Conservation (phyloP, 1,140 invertebrate genomes). For the Drosophila tropicalis region DNA sequence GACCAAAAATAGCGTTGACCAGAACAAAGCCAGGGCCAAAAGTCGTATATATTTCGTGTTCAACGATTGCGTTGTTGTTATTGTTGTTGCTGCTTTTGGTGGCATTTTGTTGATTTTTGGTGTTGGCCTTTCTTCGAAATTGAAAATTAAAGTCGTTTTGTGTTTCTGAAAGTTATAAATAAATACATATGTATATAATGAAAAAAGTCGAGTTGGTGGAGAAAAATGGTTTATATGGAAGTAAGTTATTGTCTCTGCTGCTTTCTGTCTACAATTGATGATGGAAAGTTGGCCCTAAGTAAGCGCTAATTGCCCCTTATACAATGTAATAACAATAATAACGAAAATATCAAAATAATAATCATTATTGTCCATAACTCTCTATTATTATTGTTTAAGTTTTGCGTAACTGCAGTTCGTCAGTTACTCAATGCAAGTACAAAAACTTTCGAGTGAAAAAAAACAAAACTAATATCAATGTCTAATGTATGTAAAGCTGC, state of each 20-base stretch:
- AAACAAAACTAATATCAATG: neutral
- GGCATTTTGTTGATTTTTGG: slow-evolving; percentile 17
- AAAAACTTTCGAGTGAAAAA: slow-evolving; percentile 49
- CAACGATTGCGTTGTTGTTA: slow-evolving; percentile 31
- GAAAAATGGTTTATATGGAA: neutral
- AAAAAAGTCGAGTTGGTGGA: neutral
- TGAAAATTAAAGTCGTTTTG: slow-evolving; percentile 26
- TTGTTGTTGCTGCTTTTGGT: slow-evolving; percentile 20
- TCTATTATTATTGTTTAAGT: slow-evolving; percentile 56
- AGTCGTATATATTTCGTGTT: slow-evolving; percentile 52
- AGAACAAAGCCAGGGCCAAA: slow-evolving; percentile 62
- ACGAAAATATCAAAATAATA: slow-evolving; percentile 15
- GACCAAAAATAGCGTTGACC: slow-evolving; percentile 66
- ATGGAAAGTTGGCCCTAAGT: slow-evolving; percentile 55
- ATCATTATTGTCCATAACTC: slow-evolving; percentile 29
- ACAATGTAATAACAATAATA: slow-evolving; percentile 40
- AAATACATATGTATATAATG: slow-evolving; percentile 5
- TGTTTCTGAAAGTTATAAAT: slow-evolving; percentile 49
- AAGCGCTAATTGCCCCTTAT: slow-evolving; percentile 60
- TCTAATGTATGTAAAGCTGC: slow-evolving; percentile 2
- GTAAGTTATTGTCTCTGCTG: slow-evolving; percentile 26
- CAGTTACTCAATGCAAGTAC: slow-evolving; percentile 47
- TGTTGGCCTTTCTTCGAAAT: slow-evolving; percentile 8
- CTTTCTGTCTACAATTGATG: slow-evolving; percentile 41
- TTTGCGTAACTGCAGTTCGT: slow-evolving; percentile 43